These are phyloP conservation scores for Prunella strophiata DNA, from an alignment of 2,797 vertebrate species.

Conservation along the genomic window DNA sequence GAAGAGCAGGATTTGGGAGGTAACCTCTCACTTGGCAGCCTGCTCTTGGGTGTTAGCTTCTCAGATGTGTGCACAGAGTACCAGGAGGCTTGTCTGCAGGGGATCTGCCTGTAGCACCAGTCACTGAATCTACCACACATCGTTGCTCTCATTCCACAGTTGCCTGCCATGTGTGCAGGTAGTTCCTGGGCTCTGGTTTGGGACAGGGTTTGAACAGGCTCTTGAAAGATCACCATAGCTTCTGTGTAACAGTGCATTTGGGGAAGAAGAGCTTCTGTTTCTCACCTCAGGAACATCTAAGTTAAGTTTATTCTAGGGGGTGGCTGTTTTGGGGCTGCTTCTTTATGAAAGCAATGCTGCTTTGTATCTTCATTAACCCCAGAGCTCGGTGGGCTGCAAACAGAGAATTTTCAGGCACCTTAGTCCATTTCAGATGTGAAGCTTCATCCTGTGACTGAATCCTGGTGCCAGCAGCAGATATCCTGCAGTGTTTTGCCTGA, in stretches of 20 bases:
- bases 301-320: neutral
- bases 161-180: neutral
- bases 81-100: neutral
- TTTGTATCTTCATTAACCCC: neutral
- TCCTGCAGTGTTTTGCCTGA: neutral
- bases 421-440: neutral
- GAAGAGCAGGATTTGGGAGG: neutral
- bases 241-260: neutral
- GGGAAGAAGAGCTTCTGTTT: neutral
- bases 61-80: neutral
- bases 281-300: neutral
- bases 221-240: neutral
- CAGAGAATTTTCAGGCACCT: neutral
- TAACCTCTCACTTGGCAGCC: neutral
- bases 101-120: neutral
- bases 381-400: neutral
- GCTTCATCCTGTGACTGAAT: neutral
- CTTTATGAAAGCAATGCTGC: neutral
- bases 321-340: neutral
- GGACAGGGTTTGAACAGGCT: neutral
- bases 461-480: neutral
- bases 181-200: neutral
- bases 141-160: neutral
- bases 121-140: neutral
- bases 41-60: neutral